These are phyloP conservation scores for Pseudoips prasinana DNA, from an alignment of 2,888 invertebrate species.

Conservation along the genomic window DNA sequence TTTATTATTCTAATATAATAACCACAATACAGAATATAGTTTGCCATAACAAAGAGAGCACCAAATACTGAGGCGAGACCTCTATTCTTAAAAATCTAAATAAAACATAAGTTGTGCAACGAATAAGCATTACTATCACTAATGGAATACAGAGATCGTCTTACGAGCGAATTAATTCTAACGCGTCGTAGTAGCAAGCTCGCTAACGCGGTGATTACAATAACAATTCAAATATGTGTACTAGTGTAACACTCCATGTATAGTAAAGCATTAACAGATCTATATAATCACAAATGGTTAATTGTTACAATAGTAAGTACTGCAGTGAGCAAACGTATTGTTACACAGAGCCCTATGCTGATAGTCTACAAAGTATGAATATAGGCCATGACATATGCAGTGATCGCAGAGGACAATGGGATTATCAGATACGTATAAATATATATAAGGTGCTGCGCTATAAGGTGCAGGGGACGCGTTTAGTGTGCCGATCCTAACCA, in stretches of 20 bases:
- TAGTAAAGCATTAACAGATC: constrained; percentile 30
- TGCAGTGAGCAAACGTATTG: constrained; percentile 24
- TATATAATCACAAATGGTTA: constrained; percentile 32
- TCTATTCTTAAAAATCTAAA: constrained; percentile 12
- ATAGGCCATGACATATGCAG: too few relatives aligned
- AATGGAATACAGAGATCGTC: constrained; percentile 10
- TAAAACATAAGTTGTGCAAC: constrained; percentile 18
- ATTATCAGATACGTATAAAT: too few relatives aligned
- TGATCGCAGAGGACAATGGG: too few relatives aligned
- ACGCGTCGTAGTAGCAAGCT: too few relatives aligned
- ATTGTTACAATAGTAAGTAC: constrained; percentile 26
- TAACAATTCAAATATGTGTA: too few relatives aligned
- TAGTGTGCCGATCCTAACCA: too few relatives aligned
- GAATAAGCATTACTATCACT: constrained; percentile 17
- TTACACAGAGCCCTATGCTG: constrained; percentile 46
- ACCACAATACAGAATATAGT: constrained; percentile 24
- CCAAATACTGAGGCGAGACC: constrained; percentile 20
- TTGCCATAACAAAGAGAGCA: constrained; percentile 24
- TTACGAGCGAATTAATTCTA: constrained; percentile 4
- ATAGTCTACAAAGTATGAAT: background rate
- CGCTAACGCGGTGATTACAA: too few relatives aligned
- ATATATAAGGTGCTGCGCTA: too few relatives aligned
- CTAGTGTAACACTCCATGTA: constrained; percentile 1
- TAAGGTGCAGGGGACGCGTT: too few relatives aligned
- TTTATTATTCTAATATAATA: constrained; percentile 42